Percentiles rank a stretch among this genome's conserved stretches.
Conservation (phyloP, 2,888 invertebrate species). For the Therioaphis trifolii region DNA sequence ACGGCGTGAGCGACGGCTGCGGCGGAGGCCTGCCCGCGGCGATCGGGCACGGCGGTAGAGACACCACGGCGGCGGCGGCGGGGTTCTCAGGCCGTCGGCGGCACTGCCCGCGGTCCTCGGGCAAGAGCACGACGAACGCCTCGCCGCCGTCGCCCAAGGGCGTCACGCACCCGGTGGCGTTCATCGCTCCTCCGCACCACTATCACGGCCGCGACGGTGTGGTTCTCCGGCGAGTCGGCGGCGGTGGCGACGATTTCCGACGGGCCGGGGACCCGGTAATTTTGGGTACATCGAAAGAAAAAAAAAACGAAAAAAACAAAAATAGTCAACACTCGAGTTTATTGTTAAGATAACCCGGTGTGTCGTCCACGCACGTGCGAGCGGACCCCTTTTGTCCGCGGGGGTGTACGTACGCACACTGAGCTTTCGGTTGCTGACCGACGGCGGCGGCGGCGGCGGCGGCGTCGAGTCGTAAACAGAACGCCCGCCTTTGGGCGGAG, state of each 20-base stretch:
- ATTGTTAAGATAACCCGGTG: no score
- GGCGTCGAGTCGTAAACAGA: neutral
- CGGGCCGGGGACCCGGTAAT: neutral
- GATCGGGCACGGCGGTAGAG: neutral
- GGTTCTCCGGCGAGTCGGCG: neutral
- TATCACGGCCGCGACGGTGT: neutral
- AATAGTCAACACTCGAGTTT: no score
- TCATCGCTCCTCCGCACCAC: neutral
- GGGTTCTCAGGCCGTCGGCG: neutral
- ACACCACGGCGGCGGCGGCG: neutral
- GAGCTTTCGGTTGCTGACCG: neutral
- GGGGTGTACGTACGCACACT: slow-evolving; percentile 38
- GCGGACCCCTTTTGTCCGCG: slow-evolving; percentile 7
- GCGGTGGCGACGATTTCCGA: neutral
- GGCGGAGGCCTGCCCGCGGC: neutral
- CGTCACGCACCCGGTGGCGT: slow-evolving; percentile 33
- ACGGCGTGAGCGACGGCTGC: neutral
- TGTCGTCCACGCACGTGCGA: neutral
- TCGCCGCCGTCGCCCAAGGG: slow-evolving; percentile 39
- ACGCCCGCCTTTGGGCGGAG: slow-evolving; percentile 18
- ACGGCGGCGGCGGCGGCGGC: neutral
- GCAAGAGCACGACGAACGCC: slow-evolving; percentile 49
- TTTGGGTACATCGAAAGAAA: neutral
- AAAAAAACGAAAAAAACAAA: no score
- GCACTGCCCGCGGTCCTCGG: neutral